Percentiles rank a stretch among this genome's conserved stretches.
Evolutionary conservation across 2,888 invertebrate genomes (phyloP).

Genomic region (Patella ulyssiponensis): DNA sequence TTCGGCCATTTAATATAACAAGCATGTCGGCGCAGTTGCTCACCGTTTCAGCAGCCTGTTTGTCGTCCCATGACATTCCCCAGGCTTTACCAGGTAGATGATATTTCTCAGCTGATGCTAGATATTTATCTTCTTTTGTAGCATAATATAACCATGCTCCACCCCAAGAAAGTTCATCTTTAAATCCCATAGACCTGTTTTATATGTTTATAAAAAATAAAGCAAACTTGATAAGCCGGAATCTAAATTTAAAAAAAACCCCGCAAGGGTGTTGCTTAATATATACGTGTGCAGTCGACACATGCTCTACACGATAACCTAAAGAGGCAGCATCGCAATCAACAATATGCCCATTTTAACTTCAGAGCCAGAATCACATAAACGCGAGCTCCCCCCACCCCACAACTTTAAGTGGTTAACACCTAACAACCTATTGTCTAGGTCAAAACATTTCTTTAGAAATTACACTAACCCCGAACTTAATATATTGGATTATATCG

Average conservation of each 20-base stretch:
- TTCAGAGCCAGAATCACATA: no score
- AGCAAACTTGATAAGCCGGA: neutral
- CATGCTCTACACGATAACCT: no score
- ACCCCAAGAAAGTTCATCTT: constrained; percentile 61
- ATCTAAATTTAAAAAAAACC: neutral
- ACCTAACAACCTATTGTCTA: no score
- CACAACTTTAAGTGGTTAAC: no score
- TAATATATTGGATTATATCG: no score
- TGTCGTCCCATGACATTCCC: constrained; percentile 61
- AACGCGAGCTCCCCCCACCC: no score
- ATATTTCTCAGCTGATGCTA: constrained; percentile 45
- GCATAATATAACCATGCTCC: constrained; percentile 60
- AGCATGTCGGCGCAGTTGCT: neutral
- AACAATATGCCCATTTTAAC: no score
- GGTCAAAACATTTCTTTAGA: no score
- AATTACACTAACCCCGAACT: no score
- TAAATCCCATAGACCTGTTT: constrained; percentile 43
- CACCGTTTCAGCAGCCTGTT: constrained; percentile 50
- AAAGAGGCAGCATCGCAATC: no score
- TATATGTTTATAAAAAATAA: constrained; percentile 4
- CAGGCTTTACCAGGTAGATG: constrained; percentile 43
- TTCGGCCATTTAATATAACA: no score
- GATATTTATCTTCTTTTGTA: constrained; percentile 52
- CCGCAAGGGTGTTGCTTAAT: neutral
- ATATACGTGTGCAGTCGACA: no score